Evolutionary conservation across 30 jellyfish, hydroid and myxozoan genomes (phyloP).

Genomic region (Cassiopea andromeda): DNA sequence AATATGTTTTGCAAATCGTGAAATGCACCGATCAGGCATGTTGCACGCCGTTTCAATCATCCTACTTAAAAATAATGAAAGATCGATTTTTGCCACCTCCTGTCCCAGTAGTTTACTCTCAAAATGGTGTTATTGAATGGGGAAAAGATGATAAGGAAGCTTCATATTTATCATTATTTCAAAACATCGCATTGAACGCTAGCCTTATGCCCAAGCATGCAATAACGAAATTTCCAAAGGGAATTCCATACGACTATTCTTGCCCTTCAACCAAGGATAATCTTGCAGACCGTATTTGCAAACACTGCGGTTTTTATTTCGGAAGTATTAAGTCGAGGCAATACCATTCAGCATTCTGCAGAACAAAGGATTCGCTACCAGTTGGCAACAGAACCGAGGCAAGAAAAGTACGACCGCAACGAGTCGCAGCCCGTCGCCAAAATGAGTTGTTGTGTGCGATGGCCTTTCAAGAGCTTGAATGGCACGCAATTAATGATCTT

Average conservation of each 20-base stretch:
- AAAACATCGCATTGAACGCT: slow-evolving; percentile 49
- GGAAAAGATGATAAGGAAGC: slow-evolving; percentile 67
- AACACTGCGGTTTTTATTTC: slow-evolving; percentile 60
- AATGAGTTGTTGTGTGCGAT: slow-evolving; percentile 69
- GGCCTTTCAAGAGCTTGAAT: slow-evolving; percentile 68
- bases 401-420: slow-evolving; percentile 48
- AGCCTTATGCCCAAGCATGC: slow-evolving; percentile 28
- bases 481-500: slow-evolving; percentile 60
- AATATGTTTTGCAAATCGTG: slow-evolving; percentile 62
- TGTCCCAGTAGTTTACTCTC: slow-evolving; percentile 69
- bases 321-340: slow-evolving; percentile 65
- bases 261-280: no score
- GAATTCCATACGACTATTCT: no score
- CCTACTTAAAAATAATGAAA: slow-evolving; percentile 40
- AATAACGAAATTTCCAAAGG: slow-evolving; percentile 17
- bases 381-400: slow-evolving; percentile 40
- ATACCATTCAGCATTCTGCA: slow-evolving; percentile 64
- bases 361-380: slow-evolving; percentile 58
- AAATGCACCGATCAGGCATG: slow-evolving; percentile 61
- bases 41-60: slow-evolving; percentile 37
- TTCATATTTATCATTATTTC: slow-evolving; percentile 53
- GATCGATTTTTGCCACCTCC: slow-evolving; percentile 78
- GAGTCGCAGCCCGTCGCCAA: slow-evolving; percentile 74
- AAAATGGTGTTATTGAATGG: slow-evolving; percentile 57
- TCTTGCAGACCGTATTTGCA: slow-evolving; percentile 59